Conservation (phyloP, 2,797 vertebrate genomes). For the Hylomyscus alleni region DNA sequence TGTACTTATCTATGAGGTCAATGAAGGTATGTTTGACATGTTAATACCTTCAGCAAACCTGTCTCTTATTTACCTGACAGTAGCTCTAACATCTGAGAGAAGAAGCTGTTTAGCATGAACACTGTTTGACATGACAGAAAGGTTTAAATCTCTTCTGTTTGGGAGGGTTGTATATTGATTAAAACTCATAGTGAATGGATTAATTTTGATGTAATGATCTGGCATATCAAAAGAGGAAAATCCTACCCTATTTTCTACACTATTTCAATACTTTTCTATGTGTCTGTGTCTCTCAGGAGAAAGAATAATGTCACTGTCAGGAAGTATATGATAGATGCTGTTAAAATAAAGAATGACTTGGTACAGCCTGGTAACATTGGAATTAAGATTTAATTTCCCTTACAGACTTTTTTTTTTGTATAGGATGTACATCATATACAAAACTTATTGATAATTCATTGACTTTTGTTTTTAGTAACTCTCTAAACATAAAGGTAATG, state of each 20-base stretch:
- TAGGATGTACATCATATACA: neutral
- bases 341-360: conserved; percentile 54
- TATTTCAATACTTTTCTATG: conserved; percentile 20
- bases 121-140: conserved; percentile 8
- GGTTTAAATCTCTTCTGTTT: conserved; percentile 47
- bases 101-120: neutral
- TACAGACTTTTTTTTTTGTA: conserved; percentile 24
- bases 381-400: neutral
- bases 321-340: conserved; percentile 52
- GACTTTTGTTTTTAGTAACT: conserved; percentile 59
- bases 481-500: conserved; percentile 60
- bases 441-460: conserved; percentile 33
- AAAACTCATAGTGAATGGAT: conserved; percentile 35
- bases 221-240: neutral
- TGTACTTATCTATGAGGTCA: neutral
- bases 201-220: conserved; percentile 58
- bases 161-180: conserved; percentile 17
- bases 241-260: neutral
- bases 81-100: neutral
- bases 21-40: neutral
- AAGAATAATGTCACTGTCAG: conserved; percentile 13
- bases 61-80: neutral
- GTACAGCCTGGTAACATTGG: neutral
- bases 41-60: neutral
- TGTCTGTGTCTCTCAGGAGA: conserved; percentile 38